phyloP scores from a whole-genome alignment of 1,140 invertebrate genomes.

The Calliphora vicina region DNA sequence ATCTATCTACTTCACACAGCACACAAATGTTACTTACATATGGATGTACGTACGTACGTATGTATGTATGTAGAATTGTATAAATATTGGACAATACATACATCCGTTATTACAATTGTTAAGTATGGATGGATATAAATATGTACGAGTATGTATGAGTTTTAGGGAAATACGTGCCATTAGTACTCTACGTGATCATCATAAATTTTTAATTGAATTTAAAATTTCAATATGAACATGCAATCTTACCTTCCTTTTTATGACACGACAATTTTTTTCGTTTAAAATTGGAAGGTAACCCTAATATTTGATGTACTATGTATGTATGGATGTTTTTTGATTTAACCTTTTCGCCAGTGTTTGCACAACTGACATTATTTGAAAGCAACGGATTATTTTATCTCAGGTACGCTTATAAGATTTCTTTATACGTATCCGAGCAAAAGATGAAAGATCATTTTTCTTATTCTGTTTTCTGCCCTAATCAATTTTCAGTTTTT shows the following conservation, averaged over 20 bases:
- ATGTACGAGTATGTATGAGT: too few relatives aligned
- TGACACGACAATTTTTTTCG: constrained; percentile 10
- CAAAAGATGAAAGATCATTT: constrained; percentile 23
- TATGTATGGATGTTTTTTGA: not conserved
- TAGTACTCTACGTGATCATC: constrained; percentile 24
- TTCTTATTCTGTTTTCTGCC: not conserved
- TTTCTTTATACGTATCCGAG: not conserved
- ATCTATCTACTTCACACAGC: not conserved
- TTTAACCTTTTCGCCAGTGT: constrained; percentile 7
- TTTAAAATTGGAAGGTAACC: not conserved
- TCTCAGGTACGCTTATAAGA: constrained; percentile 19
- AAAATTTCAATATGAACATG: constrained; percentile 24
- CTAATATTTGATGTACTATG: not conserved
- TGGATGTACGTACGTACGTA: not conserved
- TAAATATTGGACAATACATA: too few relatives aligned
- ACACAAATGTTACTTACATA: not conserved
- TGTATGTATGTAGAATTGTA: too few relatives aligned
- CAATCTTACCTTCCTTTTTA: constrained; percentile 1
- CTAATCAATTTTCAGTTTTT: not conserved
- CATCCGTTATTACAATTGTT: too few relatives aligned
- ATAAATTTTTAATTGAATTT: constrained; percentile 33
- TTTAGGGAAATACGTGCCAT: not conserved
- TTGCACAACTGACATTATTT: constrained; percentile 25
- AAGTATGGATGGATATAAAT: not conserved
- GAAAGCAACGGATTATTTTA: constrained; percentile 8